These are phyloP conservation scores for Neopipo cinnamomea DNA, from an alignment of 2,113 vertebrate species.

Conservation along the genomic window DNA sequence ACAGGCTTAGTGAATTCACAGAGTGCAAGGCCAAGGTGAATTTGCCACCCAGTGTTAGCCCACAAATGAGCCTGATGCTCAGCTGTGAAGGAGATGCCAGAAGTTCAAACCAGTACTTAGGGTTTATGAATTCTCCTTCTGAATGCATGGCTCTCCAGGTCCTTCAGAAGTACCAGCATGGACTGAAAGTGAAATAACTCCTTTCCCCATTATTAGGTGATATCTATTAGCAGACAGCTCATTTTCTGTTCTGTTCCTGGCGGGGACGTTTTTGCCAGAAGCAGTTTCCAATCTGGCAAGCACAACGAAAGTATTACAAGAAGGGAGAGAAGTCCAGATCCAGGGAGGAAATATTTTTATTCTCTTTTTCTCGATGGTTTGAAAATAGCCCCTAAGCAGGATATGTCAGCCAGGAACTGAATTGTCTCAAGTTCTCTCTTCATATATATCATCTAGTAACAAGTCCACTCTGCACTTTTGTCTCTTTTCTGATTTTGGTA, in stretches of 20 bases:
- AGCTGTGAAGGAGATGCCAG: neutral
- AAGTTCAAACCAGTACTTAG: neutral
- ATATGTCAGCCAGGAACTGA: neutral
- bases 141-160: neutral
- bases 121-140: neutral
- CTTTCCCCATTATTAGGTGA: constrained; percentile 15
- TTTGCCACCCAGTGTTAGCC: neutral
- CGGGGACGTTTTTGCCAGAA: neutral
- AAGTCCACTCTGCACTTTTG: neutral
- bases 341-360: constrained; percentile 40
- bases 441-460: neutral
- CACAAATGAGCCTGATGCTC: neutral
- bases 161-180: neutral
- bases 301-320: neutral
- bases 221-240: constrained; percentile 27
- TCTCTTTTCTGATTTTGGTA: neutral
- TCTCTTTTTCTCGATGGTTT: neutral
- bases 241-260: constrained; percentile 16
- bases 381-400: constrained; percentile 8
- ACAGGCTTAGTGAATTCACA: neutral
- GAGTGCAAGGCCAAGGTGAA: neutral
- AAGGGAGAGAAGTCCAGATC: constrained; percentile 14
- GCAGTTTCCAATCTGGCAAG: constrained; percentile 42
- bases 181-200: neutral
- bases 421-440: neutral